Percentiles rank a stretch among this genome's conserved stretches.
Conservation (phyloP, 2,888 invertebrate species). For the Sesia bembeciformis region DNA sequence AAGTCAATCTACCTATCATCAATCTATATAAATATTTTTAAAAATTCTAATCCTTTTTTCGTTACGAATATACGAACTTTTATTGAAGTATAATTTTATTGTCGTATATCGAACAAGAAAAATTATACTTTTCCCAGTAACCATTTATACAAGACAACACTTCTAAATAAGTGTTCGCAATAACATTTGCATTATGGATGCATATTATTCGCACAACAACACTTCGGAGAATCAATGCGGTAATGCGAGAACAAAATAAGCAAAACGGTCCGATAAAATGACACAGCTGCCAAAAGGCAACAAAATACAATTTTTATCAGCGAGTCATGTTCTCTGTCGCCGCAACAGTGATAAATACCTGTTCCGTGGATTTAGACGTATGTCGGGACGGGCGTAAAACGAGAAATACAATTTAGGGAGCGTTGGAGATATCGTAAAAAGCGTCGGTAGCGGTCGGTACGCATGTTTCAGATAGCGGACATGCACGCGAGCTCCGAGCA, state of each 20-base stretch:
- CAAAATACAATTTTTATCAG: conserved; percentile 35
- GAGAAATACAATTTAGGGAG: conserved; percentile 18
- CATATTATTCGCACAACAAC: not conserved
- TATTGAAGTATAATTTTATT: no score
- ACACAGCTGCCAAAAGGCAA: conserved; percentile 25
- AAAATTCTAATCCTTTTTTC: no score
- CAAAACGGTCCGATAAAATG: conserved; percentile 17
- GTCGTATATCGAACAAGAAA: no score
- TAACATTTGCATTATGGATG: not conserved
- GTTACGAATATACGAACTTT: no score
- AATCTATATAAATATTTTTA: no score
- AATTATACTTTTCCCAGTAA: no score
- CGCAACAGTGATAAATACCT: conserved; percentile 38
- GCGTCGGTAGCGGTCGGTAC: conserved; percentile 34
- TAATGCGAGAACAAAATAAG: conserved; percentile 2
- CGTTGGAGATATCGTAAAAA: conserved; percentile 30
- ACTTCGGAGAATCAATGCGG: not conserved
- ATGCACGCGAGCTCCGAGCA: conserved; percentile 14
- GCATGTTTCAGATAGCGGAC: conserved; percentile 26
- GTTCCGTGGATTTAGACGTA: conserved; percentile 43
- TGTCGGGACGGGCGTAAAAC: conserved; percentile 19
- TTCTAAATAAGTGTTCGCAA: no score
- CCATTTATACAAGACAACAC: no score
- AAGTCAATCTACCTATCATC: no score
- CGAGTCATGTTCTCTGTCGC: conserved; percentile 33